phyloP scores from a whole-genome alignment of 2,888 invertebrate genomes.

The Emmelina monodactyla region DNA sequence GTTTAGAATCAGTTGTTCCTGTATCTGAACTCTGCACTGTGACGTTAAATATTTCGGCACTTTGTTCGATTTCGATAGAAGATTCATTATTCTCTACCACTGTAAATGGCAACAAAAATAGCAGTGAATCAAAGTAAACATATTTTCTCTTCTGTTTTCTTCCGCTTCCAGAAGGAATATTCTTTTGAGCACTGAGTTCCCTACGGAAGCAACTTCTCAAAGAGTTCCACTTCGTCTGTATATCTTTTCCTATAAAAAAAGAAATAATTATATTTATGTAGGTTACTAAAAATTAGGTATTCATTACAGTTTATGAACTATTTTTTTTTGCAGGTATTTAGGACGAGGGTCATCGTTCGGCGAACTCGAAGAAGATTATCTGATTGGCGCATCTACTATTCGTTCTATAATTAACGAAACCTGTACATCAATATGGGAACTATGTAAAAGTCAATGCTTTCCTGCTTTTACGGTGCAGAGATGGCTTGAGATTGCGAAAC shows the following conservation, averaged over 20 bases:
- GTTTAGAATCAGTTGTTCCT: too few relatives aligned
- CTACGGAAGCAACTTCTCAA: conserved; percentile 11
- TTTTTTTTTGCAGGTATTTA: conserved; percentile 11
- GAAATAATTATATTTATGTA: conserved; percentile 7
- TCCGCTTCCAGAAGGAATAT: conserved; percentile 12
- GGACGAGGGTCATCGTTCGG: conserved; percentile 9
- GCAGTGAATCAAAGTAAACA: conserved; percentile 13
- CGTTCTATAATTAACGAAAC: conserved; percentile 8
- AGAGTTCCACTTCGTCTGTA: conserved; percentile 10
- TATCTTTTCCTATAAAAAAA: conserved; percentile 9
- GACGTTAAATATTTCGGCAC: too few relatives aligned
- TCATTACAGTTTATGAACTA: too few relatives aligned
- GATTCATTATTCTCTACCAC: conserved; percentile 7
- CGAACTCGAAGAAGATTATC: conserved; percentile 7
- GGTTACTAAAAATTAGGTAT: too few relatives aligned
- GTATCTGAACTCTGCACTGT: neutral
- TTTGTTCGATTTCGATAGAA: conserved; percentile 12
- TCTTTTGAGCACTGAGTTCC: conserved; percentile 10
- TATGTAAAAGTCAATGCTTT: conserved; percentile 6
- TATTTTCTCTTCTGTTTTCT: conserved; percentile 13
- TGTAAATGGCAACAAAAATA: conserved; percentile 14
- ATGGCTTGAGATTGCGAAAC: conserved; percentile 9
- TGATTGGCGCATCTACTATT: conserved; percentile 8
- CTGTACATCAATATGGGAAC: conserved; percentile 5
- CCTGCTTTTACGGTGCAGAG: conserved; percentile 7